Evolutionary conservation across 2,113 vertebrate genomes (phyloP).

Genomic region (Mellivora capensis): DNA sequence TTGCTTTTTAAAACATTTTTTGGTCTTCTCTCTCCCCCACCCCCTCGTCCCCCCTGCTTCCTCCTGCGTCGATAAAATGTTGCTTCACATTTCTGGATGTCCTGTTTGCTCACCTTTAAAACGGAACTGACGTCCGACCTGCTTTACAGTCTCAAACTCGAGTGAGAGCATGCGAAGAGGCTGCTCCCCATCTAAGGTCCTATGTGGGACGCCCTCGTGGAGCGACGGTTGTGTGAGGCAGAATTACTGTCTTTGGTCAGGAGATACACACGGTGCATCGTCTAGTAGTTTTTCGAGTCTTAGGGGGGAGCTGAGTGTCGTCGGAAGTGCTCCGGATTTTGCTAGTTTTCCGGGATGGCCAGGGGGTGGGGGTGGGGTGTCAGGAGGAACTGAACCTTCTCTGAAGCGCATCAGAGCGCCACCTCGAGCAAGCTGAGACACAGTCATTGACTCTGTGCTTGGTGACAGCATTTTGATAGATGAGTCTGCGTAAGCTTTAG

Average conservation of each 20-base stretch:
- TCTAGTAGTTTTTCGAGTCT: neutral
- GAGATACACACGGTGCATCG: neutral
- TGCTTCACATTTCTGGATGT: neutral
- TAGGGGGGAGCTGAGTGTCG: neutral
- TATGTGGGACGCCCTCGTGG: neutral
- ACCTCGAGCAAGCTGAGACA: neutral
- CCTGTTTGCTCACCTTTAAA: slow-evolving; percentile 13
- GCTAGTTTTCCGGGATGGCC: neutral
- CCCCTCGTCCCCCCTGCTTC: neutral
- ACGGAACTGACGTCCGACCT: neutral
- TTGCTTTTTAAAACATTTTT: neutral
- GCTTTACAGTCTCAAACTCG: neutral
- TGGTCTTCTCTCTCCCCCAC: no score
- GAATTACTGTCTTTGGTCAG: neutral
- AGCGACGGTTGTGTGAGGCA: neutral
- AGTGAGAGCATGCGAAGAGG: neutral
- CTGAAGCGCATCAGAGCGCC: neutral
- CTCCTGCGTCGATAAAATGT: neutral
- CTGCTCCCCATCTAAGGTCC: neutral
- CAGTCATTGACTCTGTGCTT: slow-evolving; percentile 1
- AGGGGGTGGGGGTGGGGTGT: no score
- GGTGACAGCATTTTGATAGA: slow-evolving; percentile 37
- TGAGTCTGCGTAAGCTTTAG: neutral
- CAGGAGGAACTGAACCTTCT: neutral
- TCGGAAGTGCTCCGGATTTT: neutral